Evolutionary conservation across 2,797 vertebrate species (phyloP), one percentile per base, ranked within the genome.

Genomic region (Rhabdophis nuchalis): DNA sequence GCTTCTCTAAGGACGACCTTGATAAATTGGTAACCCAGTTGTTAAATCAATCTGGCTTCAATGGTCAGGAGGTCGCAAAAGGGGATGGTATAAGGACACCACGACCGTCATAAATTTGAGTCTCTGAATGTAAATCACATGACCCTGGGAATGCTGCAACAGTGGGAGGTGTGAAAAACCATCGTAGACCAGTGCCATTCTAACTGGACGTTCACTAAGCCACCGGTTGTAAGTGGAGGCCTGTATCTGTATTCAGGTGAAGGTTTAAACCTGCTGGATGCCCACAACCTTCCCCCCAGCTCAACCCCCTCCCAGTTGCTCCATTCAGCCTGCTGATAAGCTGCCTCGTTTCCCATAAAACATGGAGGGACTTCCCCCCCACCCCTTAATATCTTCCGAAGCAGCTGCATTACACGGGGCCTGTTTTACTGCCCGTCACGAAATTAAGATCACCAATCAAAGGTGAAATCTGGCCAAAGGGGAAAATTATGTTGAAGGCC

Each of bases 401-500:
- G 93, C 77, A 68, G 93, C 50, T 4, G 1, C 56, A 87, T 91
- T 25, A 87, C 92, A 20, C 11, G 14, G 64, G 89, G 94, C 90
- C 61, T 85, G 27, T 93, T 89, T 94, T 89, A 72, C 86, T 94
- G 91, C 14, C 92, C 11, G 0, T 32, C 4, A 2, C 46, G 50
- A 89, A 92, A 95, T 95, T 91, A 93, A 95, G 92, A 89, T 72
- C 93, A 93, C 88, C 92, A 60, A 94, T 93, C 94, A 93, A 29
- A 5, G 64, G 86, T 46, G 41, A 87, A 2, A 86, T 14, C 85
- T 89, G 36, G 91, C 13, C 54, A 77, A n/a, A 89, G 52, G 85
- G 58, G 85, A 29, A 94, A 68, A 93, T 1, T n/a, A 11, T 25
- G 6, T 92, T 50, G 46, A 10, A 8, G 64, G 2, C 92, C n/a